Base-by-base conservation (phyloP, 2,888 invertebrate species). In the Meliscaeva auricollis region DNA sequence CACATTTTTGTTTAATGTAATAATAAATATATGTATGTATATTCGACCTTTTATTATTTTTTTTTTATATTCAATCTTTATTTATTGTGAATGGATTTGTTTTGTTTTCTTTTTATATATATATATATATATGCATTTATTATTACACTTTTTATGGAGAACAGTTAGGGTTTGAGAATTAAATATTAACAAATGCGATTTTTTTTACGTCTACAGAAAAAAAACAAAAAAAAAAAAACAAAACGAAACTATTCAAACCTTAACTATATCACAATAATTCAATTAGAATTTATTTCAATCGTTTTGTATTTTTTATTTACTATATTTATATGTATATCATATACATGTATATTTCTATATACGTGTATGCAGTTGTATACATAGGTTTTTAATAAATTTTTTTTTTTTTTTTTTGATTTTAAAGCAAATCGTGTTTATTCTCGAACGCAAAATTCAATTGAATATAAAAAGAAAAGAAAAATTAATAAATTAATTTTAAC, bases 241-340 rank as follows among this genome's bases (percentile, higher is more conserved):
- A 26, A 26, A 26, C 26, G 15, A 54, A 62, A 60, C 68, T 48
- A 74, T 70, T 81, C 54, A 83, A 79, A 68, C 50, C 78, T 84
- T 79, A 84, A 79, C 83, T 84, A 84, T 84, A 84, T 84, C 83
- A 84, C 83, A 84, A 70, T 74, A 75, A 84, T 79, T 75, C 79
- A 84, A 79, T 84, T 58, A 79, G 79, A 83, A 82, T 26, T 8
- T n/a, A 32, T 22, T 46, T 6, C 7, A 17, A 15, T 46, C 15
- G 7, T 1, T 46, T 7, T 46, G 3, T 17, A 17, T n/a, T 17
- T 46, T 46, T 46, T 15, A 7, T 17, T 15, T 15, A 46, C 15
- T 17, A 46, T n/a, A 46, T 46, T 7, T 15, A 17, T 5, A 17
- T 15, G 7, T 3, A 46, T 15, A 46, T 17, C 15, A 46, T 7